Conservation (phyloP, 2,888 invertebrate species). For the Mesoligia furuncula region DNA sequence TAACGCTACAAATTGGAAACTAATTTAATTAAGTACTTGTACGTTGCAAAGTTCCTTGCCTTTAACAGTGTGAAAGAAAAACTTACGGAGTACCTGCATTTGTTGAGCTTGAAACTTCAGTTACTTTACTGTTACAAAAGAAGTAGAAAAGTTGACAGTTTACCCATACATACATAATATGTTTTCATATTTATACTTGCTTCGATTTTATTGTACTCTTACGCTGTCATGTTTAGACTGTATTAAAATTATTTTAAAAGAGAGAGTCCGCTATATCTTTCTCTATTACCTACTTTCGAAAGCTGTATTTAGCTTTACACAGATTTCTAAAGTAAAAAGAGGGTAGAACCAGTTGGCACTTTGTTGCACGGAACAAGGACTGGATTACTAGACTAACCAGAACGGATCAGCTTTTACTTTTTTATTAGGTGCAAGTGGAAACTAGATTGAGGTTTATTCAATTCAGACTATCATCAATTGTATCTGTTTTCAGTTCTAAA, state of each 20-base stretch:
- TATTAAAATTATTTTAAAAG: not conserved
- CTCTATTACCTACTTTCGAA: not conserved
- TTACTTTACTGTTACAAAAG: not conserved
- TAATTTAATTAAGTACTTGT: constrained; percentile 32
- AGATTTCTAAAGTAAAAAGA: constrained; percentile 2
- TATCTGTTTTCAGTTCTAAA: not conserved
- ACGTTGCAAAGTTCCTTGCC: constrained; percentile 5
- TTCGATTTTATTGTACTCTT: not conserved
- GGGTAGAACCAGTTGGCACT: not conserved
- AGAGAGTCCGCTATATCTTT: not conserved
- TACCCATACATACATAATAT: not conserved
- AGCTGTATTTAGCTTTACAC: not conserved
- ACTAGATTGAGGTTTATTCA: not conserved
- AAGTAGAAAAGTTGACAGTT: not conserved
- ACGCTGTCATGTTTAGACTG: not conserved
- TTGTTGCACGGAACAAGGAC: not conserved
- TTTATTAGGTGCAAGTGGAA: not conserved
- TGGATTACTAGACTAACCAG: constrained; percentile 1
- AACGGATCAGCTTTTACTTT: constrained; percentile 21
- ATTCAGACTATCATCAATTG: constrained; percentile 6
- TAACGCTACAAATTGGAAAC: constrained; percentile 27
- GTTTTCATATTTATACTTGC: not conserved
- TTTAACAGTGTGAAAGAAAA: constrained; percentile 11
- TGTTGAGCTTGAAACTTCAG: not conserved
- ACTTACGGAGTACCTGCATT: not conserved